A percentile compares a stretch with the other conserved stretches of the same genome.
These are phyloP conservation scores for Smittia aterrima DNA, from an alignment of 2,888 invertebrate genomes.

Conservation along the genomic window DNA sequence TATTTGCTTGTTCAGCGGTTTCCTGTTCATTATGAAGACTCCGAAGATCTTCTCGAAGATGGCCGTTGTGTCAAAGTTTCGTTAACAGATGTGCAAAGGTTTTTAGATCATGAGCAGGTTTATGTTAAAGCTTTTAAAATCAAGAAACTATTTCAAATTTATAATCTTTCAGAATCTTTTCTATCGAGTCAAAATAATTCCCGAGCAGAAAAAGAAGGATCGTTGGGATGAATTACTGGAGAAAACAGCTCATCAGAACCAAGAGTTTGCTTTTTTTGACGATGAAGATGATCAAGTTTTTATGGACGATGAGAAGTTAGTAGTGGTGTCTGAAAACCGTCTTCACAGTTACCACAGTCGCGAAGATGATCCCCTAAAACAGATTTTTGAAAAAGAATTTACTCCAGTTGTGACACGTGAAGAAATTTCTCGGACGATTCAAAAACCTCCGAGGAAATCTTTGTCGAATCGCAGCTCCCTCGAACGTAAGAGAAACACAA, in stretches of 20 bases:
- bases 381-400: slow-evolving; percentile 30
- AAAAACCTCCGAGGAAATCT: slow-evolving; percentile 36
- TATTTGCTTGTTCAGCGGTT: slow-evolving; percentile 51
- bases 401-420: not conserved
- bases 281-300: not conserved
- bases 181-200: slow-evolving; percentile 20
- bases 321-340: not conserved
- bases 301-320: not conserved
- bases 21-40: slow-evolving; percentile 52
- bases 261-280: slow-evolving; percentile 31
- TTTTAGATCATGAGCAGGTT: slow-evolving; percentile 49
- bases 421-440: not conserved
- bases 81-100: slow-evolving; percentile 49
- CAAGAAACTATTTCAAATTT: not conserved
- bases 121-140: too few species aligned
- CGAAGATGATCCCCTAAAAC: slow-evolving; percentile 26
- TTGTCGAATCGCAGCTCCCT: slow-evolving; percentile 15
- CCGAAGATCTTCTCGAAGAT: slow-evolving; percentile 51
- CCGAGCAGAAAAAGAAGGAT: not conserved
- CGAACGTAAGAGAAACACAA: not conserved
- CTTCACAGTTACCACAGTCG: not conserved
- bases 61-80: slow-evolving; percentile 51
- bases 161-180: slow-evolving; percentile 23
- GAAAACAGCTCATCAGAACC: not conserved
- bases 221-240: slow-evolving; percentile 28